A percentile compares a stretch with the other conserved stretches of the same genome.
Conservation (phyloP, 2,797 vertebrate genomes). For the Falco peregrinus region DNA sequence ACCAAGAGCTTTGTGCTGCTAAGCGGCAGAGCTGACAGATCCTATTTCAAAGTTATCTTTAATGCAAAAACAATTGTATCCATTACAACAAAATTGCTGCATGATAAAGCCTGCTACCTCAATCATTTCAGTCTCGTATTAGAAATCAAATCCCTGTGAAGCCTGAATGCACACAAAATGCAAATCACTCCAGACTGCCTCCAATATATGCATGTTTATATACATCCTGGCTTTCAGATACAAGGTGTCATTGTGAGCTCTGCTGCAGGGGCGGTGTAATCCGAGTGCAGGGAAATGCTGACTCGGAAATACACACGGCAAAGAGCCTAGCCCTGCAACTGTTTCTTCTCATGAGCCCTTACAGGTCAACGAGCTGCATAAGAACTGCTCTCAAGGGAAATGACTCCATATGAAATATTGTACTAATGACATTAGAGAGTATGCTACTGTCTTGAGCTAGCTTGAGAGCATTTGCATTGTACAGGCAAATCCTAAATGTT, state of each 20-base stretch:
- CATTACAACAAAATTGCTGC: conserved; percentile 36
- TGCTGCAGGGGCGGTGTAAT: conserved; percentile 20
- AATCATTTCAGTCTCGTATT: conserved; percentile 23
- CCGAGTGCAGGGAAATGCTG: conserved; percentile 3
- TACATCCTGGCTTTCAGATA: background rate
- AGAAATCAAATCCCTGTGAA: conserved; percentile 57
- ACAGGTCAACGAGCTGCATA: background rate
- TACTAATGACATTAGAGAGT: background rate
- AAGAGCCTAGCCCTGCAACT: background rate
- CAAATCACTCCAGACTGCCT: conserved; percentile 15
- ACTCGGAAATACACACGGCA: conserved; percentile 19
- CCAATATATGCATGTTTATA: background rate
- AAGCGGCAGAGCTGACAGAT: conserved; percentile 27
- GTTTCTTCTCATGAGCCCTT: background rate
- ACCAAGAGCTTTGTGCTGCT: conserved; percentile 33
- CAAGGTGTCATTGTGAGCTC: conserved; percentile 53
- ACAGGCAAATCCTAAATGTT: background rate
- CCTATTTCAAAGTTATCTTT: conserved; percentile 63
- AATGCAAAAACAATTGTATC: conserved; percentile 52
- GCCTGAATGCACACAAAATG: conserved; percentile 43
- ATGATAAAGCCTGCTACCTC: conserved; percentile 20
- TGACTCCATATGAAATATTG: background rate
- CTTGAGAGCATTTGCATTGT: background rate
- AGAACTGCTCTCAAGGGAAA: background rate
- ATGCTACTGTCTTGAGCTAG: rapidly evolving